Conservation (phyloP, 1,140 invertebrate species). For the Pseudomyrmex cubaensis region DNA sequence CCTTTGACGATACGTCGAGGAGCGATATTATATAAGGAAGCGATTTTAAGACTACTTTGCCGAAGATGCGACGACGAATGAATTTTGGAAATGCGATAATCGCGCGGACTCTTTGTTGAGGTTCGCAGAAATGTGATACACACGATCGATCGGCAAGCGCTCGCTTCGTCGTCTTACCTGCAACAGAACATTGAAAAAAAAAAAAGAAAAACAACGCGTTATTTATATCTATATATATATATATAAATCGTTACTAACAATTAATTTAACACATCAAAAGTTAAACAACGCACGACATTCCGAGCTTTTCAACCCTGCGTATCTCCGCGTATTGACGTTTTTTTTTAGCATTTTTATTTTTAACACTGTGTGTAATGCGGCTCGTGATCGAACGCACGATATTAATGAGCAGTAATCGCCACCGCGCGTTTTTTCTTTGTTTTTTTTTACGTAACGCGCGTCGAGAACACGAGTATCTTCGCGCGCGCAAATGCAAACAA, state of each 20-base stretch:
- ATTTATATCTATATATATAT: background rate
- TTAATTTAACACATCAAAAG: background rate
- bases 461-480: background rate
- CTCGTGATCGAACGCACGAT: constrained; percentile 24
- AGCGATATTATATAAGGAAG: too few relatives aligned
- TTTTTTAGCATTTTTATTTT: constrained; percentile 36
- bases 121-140: too few relatives aligned
- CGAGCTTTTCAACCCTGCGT: background rate
- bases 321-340: constrained; percentile 1
- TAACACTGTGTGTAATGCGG: background rate
- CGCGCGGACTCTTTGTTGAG: too few relatives aligned
- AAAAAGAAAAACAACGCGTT: too few relatives aligned
- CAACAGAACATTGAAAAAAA: constrained; percentile 12
- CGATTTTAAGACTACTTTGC: too few relatives aligned
- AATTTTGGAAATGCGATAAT: too few relatives aligned
- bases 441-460: constrained; percentile 30
- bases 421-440: background rate
- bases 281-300: background rate
- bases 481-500: constrained; percentile 8
- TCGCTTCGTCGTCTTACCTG: constrained; percentile 7
- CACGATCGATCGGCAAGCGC: too few relatives aligned
- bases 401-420: constrained; percentile 40
- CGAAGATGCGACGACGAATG: too few relatives aligned
- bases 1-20: background rate
- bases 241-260: background rate